A percentile compares a stretch with the other conserved stretches of the same genome.
These are phyloP conservation scores for Sebastes itinus DNA, from an alignment of 2,797 vertebrate genomes.

Conservation along the genomic window DNA sequence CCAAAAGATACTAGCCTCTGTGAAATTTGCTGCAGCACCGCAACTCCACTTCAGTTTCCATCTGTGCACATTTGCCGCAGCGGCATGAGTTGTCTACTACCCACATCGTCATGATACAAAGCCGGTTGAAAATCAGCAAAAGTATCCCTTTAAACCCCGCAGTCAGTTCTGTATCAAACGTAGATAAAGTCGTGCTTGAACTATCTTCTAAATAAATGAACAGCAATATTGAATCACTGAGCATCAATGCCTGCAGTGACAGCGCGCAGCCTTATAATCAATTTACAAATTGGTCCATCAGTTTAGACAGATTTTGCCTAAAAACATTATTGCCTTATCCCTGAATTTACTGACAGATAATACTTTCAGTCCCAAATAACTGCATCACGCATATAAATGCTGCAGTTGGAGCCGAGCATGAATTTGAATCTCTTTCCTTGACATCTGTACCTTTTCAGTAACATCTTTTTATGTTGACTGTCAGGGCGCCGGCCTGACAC, in stretches of 20 bases:
- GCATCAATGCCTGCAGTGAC: background rate
- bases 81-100: too few relatives aligned
- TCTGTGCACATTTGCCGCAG: too few relatives aligned
- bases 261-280: background rate
- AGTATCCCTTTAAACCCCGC: background rate
- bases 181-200: background rate
- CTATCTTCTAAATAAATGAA: background rate
- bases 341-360: background rate
- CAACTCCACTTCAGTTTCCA: too few relatives aligned
- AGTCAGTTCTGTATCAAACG: background rate
- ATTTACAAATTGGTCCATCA: slow-evolving; percentile 4
- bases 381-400: background rate
- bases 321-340: background rate
- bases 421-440: slow-evolving; percentile 1
- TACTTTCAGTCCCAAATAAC: background rate
- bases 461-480: background rate
- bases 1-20: too few relatives aligned
- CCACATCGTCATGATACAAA: too few relatives aligned
- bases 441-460: slow-evolving; percentile 15
- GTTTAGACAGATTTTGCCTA: background rate
- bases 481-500: background rate
- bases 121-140: too few relatives aligned
- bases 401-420: background rate
- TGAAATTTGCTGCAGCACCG: too few relatives aligned
- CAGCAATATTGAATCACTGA: background rate